phyloP scores from a whole-genome alignment of 1,140 invertebrate species.

The Heterodera carotae region DNA sequence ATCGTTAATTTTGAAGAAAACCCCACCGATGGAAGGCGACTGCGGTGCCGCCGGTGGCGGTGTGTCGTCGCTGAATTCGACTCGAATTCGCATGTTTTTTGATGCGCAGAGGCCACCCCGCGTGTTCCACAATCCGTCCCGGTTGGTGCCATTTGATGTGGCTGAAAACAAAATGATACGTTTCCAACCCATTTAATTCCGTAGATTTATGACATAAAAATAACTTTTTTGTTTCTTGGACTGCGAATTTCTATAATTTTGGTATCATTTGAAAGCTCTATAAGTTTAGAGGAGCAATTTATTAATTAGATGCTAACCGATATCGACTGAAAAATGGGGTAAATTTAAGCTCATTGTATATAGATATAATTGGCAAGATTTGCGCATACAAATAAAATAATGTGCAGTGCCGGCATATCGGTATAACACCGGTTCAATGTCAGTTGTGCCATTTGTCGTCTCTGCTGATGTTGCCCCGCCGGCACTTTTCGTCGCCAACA shows the following conservation, averaged over 20 bases:
- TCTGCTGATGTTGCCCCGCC: not conserved
- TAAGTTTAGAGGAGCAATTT: too few species aligned
- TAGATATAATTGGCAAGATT: too few species aligned
- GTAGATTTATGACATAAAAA: too few species aligned
- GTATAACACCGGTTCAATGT: not conserved
- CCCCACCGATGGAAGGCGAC: not conserved
- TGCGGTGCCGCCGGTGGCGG: too few species aligned
- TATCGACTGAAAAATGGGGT: too few species aligned
- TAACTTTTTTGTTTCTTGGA: too few species aligned
- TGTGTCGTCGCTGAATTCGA: not conserved
- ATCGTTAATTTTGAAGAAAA: not conserved
- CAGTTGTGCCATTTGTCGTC: not conserved
- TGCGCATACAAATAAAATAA: constrained; percentile 7
- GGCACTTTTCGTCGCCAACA: not conserved
- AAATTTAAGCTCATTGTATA: too few species aligned
- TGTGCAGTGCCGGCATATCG: not conserved
- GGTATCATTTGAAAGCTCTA: too few species aligned
- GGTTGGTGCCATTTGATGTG: not conserved
- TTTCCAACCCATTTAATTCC: not conserved
- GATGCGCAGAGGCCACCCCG: not conserved
- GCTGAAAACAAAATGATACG: not conserved
- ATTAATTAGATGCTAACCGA: too few species aligned
- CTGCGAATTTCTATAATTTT: too few species aligned
- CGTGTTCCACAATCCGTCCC: not conserved
- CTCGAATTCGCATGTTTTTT: not conserved